Evolutionary conservation across 2,888 invertebrate species (phyloP), one percentile per base, ranked within the genome.

Genomic region (Notodromas monacha): DNA sequence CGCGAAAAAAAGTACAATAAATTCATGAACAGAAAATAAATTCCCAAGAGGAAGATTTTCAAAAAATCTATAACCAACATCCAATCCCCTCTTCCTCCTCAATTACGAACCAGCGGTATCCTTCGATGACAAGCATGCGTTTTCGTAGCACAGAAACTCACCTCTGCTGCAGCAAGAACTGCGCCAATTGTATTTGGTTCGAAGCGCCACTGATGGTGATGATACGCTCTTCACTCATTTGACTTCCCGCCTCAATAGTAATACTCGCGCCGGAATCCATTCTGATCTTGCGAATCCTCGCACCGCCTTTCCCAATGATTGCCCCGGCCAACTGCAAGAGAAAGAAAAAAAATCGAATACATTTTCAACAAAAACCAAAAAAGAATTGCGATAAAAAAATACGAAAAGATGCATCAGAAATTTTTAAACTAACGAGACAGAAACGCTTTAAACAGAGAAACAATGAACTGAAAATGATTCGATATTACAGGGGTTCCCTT

Each of bases 111-210:
- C n/a, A n/a, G n/a, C n/a, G n/a, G n/a, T n/a, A n/a, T n/a, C 37
- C 26, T 32, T 21, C 14, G 14, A 27, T 31, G 29, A 14, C n/a
- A 28, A 34, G 12, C 12, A 26, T 26, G 28, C n/a, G 21, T 10
- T 10, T 10, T 21, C 21, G 8, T n/a, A 21, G n/a, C 8, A 21
- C 21, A 21, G n/a, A 21, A n/a, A n/a, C 37, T 40, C 55, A 89
- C 89, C 84, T 86, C 60, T 86, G 84, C 55, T 96, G 92, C 44
- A 96, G 62, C 47, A 92, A 62, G 57, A 81, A 89, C 60, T 96
- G 92, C 42, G 92, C 92, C 67, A 81, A 76, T 57, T 89, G 84
- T 51, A 92, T 92, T 58, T 92, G 81, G 50, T 65, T 68, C 43
- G 68, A 65, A 37, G 65, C 61, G 43, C 89, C 89, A 39, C 68